These are phyloP conservation scores for Choloepus hoffmanni DNA, from an alignment of 2,113 vertebrate genomes.

Conservation along the genomic window DNA sequence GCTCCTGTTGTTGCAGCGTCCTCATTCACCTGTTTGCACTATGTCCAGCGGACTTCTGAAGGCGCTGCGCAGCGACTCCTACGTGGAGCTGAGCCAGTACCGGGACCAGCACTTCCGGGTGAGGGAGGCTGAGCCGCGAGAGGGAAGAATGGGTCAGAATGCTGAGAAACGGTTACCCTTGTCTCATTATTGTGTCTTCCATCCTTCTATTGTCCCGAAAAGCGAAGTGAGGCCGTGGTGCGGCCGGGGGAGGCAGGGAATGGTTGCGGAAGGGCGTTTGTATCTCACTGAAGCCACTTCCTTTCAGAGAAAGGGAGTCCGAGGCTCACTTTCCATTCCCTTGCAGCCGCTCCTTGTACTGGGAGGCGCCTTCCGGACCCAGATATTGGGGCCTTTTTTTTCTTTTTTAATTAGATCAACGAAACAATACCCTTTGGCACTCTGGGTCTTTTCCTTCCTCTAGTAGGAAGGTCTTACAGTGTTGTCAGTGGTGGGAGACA, in stretches of 20 bases:
- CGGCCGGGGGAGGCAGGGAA: not conserved
- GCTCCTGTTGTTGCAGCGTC: too few species aligned
- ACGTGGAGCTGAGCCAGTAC: constrained; percentile 94
- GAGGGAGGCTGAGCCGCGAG: constrained; percentile 59
- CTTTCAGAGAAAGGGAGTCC: not conserved
- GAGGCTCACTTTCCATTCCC: not conserved
- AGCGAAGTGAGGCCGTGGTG: not conserved
- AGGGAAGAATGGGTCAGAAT: not conserved
- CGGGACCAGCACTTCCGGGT: constrained; percentile 96
- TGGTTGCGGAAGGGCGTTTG: not conserved
- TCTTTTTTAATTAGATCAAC: not conserved
- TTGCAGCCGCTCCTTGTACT: not conserved
- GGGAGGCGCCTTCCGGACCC: not conserved
- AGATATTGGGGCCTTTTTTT: not conserved
- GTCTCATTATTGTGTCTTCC: not conserved
- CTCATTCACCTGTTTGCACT: too few species aligned
- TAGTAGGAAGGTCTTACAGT: not conserved
- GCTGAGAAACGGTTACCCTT: not conserved
- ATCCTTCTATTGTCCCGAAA: not conserved
- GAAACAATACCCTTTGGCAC: not conserved
- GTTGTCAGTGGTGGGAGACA: not conserved
- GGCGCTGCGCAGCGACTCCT: too few species aligned
- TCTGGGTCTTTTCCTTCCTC: not conserved
- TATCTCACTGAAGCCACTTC: not conserved
- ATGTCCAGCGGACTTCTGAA: too few species aligned